These are phyloP conservation scores for Mesodorylaimus sp. DNA, from an alignment of 2,888 invertebrate genomes.

Conservation along the genomic window DNA sequence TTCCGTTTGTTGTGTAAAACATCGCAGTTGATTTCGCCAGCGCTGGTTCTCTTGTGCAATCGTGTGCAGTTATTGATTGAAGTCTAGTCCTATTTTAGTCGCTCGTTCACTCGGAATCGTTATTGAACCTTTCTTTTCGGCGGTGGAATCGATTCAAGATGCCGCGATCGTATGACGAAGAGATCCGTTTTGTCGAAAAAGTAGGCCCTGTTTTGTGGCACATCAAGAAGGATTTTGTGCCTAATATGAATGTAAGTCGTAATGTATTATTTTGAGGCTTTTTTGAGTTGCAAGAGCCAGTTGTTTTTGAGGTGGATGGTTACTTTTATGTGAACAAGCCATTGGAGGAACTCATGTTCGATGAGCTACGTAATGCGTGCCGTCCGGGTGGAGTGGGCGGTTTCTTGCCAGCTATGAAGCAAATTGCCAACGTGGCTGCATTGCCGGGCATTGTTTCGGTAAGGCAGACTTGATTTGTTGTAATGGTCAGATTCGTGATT, in stretches of 20 bases:
- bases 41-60: too few species aligned
- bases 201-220: slow-evolving; percentile 64
- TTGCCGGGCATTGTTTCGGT: slow-evolving; percentile 82
- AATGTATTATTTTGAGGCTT: neutral
- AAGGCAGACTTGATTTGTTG: slow-evolving; percentile 13
- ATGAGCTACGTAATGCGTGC: slow-evolving; percentile 75
- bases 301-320: slow-evolving; percentile 58
- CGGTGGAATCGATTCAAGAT: too few species aligned
- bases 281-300: neutral
- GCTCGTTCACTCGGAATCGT: too few species aligned
- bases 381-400: slow-evolving; percentile 69
- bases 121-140: too few species aligned
- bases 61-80: too few species aligned
- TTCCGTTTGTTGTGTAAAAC: too few species aligned
- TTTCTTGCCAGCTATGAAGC: slow-evolving; percentile 92
- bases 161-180: slow-evolving; percentile 57
- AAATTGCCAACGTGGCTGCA: slow-evolving; percentile 96
- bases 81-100: too few species aligned
- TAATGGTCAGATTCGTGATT: slow-evolving; percentile 2
- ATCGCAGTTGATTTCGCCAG: too few species aligned
- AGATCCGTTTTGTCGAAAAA: slow-evolving; percentile 75
- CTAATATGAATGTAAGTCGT: slow-evolving; percentile 72
- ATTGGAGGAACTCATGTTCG: slow-evolving; percentile 85
- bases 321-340: slow-evolving; percentile 81
- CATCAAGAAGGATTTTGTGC: slow-evolving; percentile 95